Conservation (phyloP, 1,140 invertebrate species). For the Orchestia grillus region DNA sequence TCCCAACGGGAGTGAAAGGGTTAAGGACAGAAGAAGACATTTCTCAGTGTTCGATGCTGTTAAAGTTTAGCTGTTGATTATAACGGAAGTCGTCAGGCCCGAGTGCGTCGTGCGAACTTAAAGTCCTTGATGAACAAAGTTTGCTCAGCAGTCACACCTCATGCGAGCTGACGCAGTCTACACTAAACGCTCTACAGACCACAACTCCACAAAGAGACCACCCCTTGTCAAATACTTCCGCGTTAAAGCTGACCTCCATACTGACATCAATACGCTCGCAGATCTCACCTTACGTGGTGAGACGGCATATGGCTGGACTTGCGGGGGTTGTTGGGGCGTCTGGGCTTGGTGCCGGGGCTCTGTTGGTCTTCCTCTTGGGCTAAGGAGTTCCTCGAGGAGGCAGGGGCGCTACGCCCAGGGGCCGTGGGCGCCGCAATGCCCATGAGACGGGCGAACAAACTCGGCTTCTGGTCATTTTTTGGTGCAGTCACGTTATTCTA, state of each 20-base stretch:
- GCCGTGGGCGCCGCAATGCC: conserved; percentile 68
- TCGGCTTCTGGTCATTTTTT: conserved; percentile 66
- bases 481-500: conserved; percentile 1
- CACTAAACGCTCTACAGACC: neutral
- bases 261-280: no score
- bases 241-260: no score
- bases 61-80: neutral
- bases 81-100: neutral
- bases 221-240: no score
- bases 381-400: conserved; percentile 52
- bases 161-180: neutral
- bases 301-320: neutral
- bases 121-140: neutral
- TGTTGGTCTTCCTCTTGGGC: conserved; percentile 39
- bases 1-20: no score
- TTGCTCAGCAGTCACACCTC: neutral
- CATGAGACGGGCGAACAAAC: conserved; percentile 69
- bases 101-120: neutral
- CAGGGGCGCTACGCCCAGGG: conserved; percentile 61
- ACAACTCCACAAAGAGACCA: no score
- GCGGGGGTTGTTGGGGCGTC: conserved; percentile 9
- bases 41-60: neutral
- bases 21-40: neutral
- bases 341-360: conserved; percentile 56
- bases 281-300: conserved; percentile 39